phyloP scores from a whole-genome alignment of 2,888 invertebrate genomes.

The Gortyna flavago region DNA sequence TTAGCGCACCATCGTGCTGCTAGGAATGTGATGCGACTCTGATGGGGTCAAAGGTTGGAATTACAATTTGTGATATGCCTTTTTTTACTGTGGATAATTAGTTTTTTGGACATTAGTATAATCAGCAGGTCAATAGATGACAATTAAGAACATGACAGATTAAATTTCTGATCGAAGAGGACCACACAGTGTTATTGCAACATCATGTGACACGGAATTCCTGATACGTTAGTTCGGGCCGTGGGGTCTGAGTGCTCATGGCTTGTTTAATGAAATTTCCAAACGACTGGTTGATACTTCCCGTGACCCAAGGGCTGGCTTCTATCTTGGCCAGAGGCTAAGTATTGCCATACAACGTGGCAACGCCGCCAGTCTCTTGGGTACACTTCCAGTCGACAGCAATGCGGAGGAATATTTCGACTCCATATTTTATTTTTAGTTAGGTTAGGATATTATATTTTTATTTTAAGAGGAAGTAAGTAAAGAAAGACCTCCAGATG shows the following conservation, averaged over 20 bases:
- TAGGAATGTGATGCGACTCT: conserved; percentile 20
- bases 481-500: neutral
- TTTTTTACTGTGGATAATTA: conserved; percentile 32
- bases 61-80: conserved; percentile 28
- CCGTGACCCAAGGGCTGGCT: neutral
- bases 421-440: neutral
- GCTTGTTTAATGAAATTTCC: neutral
- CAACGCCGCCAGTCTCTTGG: neutral
- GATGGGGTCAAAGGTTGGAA: conserved; percentile 46
- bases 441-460: neutral
- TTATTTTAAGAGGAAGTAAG: neutral
- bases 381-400: neutral
- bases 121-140: neutral
- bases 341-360: neutral
- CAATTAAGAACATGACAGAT: conserved; percentile 12
- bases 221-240: neutral
- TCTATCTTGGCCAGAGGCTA: neutral
- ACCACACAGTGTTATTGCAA: conserved; percentile 1
- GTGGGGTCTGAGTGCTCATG: neutral
- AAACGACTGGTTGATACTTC: neutral
- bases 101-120: conserved; percentile 15
- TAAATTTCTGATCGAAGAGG: neutral
- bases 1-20: conserved; percentile 13
- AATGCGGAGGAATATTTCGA: neutral
- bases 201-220: conserved; percentile 25